Base-by-base conservation (phyloP, 2,113 vertebrate species). In the Plecturocebus donacophilus region DNA sequence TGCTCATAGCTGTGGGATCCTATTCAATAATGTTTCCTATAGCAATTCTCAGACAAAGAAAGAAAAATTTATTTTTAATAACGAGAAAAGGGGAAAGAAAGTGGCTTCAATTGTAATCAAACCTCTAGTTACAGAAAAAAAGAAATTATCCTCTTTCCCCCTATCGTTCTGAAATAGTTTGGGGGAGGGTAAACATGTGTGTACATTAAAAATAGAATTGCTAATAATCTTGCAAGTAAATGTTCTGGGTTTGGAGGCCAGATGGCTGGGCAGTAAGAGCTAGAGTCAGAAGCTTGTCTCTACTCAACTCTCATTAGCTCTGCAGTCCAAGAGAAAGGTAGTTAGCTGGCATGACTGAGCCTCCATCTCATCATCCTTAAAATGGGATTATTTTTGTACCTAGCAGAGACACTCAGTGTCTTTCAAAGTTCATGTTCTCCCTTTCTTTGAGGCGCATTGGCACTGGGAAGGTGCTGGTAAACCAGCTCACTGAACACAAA, bases 171-270 rank as follows among this genome's bases (percentile, higher is more conserved):
- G 76, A 91, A 96, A 87, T 79, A 61, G 91, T 88, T 86, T 30
- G 30, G 32, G 88, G 83, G 88, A 68, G 91, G 88, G 70, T 30
- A 23, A 83, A 77, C 95, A 96, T 85, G 40, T 96, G 97, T 87
- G 85, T 70, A 49, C 93, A 27, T 97, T 96, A 97, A 96, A 97
- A 97, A 96, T 96, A 98, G 98, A 93, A 87, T 77, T 64, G 87
- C 76, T 96, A 97, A 96, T 96, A 90, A 96, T 90, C 87, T 40
- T 54, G 49, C 66, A 58, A 85, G 87, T 32, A 17, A 40, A 42
- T 30, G 64, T 56, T 95, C 75, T 71, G 95, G 89, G 87, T 54
- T 87, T 71, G 30, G 87, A 96, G 97, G 96, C 97, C 97, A 97
- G 96, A 95, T 95, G 97, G 96, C 93, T 86, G 88, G 95, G 66